phyloP scores from a whole-genome alignment of 2,113 vertebrate genomes.

The rabbit (Oryctolagus cuniculus) region DNA sequence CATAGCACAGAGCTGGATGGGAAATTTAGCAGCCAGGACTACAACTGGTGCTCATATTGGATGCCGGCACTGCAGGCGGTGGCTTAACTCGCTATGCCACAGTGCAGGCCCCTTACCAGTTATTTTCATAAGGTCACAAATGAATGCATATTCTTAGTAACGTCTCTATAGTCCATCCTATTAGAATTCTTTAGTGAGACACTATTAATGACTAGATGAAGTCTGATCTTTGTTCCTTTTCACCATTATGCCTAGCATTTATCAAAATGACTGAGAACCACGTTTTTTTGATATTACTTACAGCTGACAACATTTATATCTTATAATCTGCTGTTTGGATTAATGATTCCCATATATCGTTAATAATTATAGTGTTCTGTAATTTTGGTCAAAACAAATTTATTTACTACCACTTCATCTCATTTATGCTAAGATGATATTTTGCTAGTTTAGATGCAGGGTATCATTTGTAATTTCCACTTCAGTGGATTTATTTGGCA shows the following conservation, averaged over 20 bases:
- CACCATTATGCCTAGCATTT: not conserved
- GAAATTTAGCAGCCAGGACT: too few species aligned
- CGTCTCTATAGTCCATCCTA: not conserved
- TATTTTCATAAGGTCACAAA: not conserved
- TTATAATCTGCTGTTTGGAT: not conserved
- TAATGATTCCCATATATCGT: not conserved
- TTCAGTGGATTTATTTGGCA: not conserved
- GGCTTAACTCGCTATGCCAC: too few species aligned
- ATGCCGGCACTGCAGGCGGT: too few species aligned
- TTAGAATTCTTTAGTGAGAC: not conserved
- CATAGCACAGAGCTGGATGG: too few species aligned
- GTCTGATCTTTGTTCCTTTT: not conserved
- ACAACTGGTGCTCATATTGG: too few species aligned
- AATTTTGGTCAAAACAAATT: not conserved
- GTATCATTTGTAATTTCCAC: not conserved
- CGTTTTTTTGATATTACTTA: not conserved
- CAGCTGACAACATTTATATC: not conserved
- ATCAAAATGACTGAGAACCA: not conserved
- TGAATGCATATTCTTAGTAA: not conserved
- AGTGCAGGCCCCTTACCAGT: not conserved
- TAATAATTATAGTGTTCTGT: not conserved
- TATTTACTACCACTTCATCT: not conserved
- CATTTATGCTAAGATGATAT: not conserved
- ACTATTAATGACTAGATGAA: not conserved
- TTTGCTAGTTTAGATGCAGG: not conserved